Conservation (phyloP, 2,888 invertebrate species). For the Aspidiotus destructor region DNA sequence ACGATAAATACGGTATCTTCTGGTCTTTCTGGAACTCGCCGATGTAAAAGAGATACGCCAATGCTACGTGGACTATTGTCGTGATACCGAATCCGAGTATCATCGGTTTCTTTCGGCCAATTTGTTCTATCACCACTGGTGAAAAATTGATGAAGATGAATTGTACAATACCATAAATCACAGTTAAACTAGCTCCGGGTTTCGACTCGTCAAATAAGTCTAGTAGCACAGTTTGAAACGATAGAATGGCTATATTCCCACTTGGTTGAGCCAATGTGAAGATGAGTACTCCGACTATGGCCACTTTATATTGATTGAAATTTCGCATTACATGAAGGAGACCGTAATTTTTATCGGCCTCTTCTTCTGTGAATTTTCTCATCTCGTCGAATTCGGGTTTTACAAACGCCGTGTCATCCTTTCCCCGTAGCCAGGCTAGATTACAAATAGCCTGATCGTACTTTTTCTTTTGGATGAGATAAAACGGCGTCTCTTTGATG, state of each 20-base stretch:
- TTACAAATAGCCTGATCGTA: constrained; percentile 5
- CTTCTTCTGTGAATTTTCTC: not conserved
- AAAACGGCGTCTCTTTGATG: constrained; percentile 6
- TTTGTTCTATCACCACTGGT: constrained; percentile 35
- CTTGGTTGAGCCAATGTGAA: no score
- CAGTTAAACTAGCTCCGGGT: no score
- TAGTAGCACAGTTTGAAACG: no score
- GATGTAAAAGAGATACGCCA: not conserved
- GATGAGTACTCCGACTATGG: no score
- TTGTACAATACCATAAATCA: no score
- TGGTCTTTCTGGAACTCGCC: not conserved
- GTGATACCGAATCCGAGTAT: not conserved
- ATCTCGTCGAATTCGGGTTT: constrained; percentile 5
- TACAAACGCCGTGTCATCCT: not conserved
- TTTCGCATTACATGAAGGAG: no score
- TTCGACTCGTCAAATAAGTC: no score
- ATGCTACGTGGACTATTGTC: not conserved
- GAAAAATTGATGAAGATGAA: no score
- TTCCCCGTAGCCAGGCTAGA: constrained; percentile 12
- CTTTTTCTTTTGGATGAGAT: not conserved
- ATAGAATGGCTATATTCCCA: no score
- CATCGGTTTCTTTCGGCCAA: constrained; percentile 35
- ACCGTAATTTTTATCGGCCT: not conserved
- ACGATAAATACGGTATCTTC: constrained; percentile 8
- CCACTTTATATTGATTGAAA: no score